Evolutionary conservation across 2,888 invertebrate species (phyloP).

Genomic region (Liodrosophila aerea): DNA sequence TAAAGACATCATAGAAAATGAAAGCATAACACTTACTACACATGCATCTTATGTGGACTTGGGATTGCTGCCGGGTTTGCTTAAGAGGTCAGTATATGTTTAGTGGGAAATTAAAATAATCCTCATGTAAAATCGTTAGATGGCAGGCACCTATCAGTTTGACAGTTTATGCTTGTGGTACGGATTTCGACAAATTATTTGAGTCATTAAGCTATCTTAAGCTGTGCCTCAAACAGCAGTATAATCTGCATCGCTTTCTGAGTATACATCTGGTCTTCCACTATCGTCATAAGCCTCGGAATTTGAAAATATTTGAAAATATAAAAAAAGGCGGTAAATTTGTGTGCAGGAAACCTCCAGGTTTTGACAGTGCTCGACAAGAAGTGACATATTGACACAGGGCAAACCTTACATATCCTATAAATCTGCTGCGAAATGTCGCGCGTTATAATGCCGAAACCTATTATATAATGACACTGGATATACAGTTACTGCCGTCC

Average conservation of each 20-base stretch:
- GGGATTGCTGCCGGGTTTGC: conserved; percentile 64
- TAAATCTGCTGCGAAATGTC: conserved; percentile 92
- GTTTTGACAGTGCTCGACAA: conserved; percentile 9
- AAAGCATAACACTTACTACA: conserved; percentile 72
- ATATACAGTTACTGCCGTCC: conserved; percentile 93
- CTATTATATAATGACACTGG: conserved; percentile 90
- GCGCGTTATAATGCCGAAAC: conserved; percentile 90
- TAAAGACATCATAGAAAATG: conserved; percentile 17
- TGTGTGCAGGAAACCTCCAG: background rate
- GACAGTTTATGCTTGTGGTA: conserved; percentile 29
- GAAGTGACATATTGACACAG: conserved; percentile 69
- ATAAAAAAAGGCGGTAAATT: background rate
- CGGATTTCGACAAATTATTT: conserved; percentile 25
- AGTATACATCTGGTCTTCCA: conserved; percentile 86
- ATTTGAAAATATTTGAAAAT: conserved; percentile 21
- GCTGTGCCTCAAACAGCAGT: conserved; percentile 11
- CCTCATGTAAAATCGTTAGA: conserved; percentile 9
- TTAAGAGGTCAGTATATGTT: conserved; percentile 60
- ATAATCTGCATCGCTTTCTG: conserved; percentile 82
- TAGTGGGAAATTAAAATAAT: background rate
- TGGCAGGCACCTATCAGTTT: conserved; percentile 50
- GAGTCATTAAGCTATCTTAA: conserved; percentile 21
- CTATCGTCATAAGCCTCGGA: conserved; percentile 83
- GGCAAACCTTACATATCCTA: conserved; percentile 88
- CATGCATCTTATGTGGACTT: conserved; percentile 74